phyloP scores from a whole-genome alignment of 2,888 invertebrate species.

The Nymphalis urticae region DNA sequence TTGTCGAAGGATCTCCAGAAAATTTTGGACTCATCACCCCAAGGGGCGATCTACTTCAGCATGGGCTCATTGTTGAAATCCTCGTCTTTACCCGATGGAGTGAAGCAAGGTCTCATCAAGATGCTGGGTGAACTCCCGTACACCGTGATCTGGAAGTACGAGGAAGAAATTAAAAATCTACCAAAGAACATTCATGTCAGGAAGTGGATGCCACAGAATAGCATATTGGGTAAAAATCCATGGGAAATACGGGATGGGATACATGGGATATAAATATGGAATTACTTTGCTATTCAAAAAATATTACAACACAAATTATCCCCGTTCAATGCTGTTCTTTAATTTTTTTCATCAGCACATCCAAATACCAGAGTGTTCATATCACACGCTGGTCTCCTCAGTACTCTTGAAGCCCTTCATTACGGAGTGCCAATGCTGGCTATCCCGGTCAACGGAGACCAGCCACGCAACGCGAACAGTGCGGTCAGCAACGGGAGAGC shows the following conservation, averaged over 20 bases:
- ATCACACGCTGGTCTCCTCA: constrained; percentile 54
- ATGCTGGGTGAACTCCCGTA: constrained; percentile 53
- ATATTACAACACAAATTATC: too few species aligned
- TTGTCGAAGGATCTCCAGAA: constrained; percentile 58
- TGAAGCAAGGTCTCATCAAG: constrained; percentile 45
- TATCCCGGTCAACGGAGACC: constrained; percentile 63
- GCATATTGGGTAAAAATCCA: constrained; percentile 63
- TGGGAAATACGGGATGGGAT: too few species aligned
- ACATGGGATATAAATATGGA: too few species aligned
- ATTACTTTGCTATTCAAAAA: too few species aligned
- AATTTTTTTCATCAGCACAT: constrained; percentile 45
- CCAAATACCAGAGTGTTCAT: constrained; percentile 52
- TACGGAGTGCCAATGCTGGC: constrained; percentile 59
- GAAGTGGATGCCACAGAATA: constrained; percentile 77
- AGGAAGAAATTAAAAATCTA: constrained; percentile 55
- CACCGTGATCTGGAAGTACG: constrained; percentile 77
- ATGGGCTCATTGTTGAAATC: constrained; percentile 61
- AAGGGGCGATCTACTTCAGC: constrained; percentile 68
- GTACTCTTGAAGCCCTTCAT: constrained; percentile 47
- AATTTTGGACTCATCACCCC: constrained; percentile 53
- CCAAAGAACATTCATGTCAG: constrained; percentile 67
- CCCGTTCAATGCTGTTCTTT: too few species aligned
- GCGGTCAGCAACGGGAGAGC: constrained; percentile 51
- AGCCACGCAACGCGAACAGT: constrained; percentile 54
- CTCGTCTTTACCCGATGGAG: constrained; percentile 43